Percentiles rank a stretch among this genome's conserved stretches.
These are phyloP conservation scores for Stictocephala bisonia DNA, from an alignment of 2,888 invertebrate species.

Conservation along the genomic window DNA sequence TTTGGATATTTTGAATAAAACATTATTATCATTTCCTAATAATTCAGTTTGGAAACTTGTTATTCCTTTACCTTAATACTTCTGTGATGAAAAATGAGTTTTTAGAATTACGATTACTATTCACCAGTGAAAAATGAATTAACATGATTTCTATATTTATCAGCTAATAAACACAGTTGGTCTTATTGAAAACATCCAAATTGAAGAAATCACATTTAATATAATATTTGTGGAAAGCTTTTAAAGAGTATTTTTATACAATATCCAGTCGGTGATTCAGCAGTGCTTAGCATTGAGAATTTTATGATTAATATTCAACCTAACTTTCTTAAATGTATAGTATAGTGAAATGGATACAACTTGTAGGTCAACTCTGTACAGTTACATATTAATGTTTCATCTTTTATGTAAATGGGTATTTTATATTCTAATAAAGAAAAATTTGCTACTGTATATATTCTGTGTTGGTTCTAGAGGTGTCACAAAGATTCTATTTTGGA, in stretches of 20 bases:
- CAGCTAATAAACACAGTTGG: no score
- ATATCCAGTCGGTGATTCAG: slow-evolving; percentile 1
- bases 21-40: no score
- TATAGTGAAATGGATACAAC: slow-evolving; percentile 26
- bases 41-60: no score
- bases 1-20: no score
- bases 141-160: no score
- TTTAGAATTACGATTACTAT: no score
- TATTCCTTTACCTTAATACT: no score
- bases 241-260: slow-evolving; percentile 37
- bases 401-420: slow-evolving; percentile 41
- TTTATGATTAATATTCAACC: neutral
- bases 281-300: slow-evolving; percentile 10
- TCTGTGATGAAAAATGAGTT: no score
- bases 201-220: neutral
- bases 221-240: neutral
- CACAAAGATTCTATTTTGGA: no score
- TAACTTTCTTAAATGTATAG: slow-evolving; percentile 28
- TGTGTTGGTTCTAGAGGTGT: slow-evolving; percentile 23
- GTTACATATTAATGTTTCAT: slow-evolving; percentile 30
- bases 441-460: slow-evolving; percentile 31
- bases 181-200: neutral
- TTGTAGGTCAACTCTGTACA: slow-evolving; percentile 5
- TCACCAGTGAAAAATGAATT: no score
- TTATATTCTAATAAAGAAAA: slow-evolving; percentile 31